These are phyloP conservation scores for Netelia inedita DNA, from an alignment of 2,888 invertebrate species.

Conservation along the genomic window DNA sequence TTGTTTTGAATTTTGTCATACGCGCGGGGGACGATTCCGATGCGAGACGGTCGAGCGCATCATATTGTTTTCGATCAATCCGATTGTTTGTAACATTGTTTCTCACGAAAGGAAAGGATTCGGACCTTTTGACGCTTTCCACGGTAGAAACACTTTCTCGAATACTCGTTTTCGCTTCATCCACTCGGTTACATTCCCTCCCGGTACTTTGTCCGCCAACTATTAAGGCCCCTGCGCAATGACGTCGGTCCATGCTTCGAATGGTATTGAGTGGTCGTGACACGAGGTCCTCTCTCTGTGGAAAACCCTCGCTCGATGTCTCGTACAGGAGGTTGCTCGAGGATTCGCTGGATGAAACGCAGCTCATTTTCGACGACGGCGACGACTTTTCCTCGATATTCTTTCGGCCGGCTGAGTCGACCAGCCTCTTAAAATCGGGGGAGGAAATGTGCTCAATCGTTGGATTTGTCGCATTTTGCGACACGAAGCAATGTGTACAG, in stretches of 20 bases:
- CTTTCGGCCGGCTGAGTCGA: slow-evolving; percentile 39
- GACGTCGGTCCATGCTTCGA: neutral
- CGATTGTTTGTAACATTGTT: slow-evolving; percentile 6
- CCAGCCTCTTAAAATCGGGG: slow-evolving; percentile 5
- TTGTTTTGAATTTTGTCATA: slow-evolving; percentile 71
- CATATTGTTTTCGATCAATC: neutral
- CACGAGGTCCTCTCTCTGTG: slow-evolving; percentile 32
- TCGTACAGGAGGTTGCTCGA: slow-evolving; percentile 73
- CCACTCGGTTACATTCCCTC: neutral
- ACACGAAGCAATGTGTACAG: slow-evolving; percentile 35
- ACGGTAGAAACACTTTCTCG: neutral
- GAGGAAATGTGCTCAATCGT: slow-evolving; percentile 36
- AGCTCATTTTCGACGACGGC: slow-evolving; percentile 44
- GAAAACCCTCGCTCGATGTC: slow-evolving; percentile 76
- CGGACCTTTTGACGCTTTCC: slow-evolving; percentile 54
- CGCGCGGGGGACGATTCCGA: slow-evolving; percentile 72
- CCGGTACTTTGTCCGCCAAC: neutral
- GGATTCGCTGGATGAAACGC: slow-evolving; percentile 54
- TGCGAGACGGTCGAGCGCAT: slow-evolving; percentile 37
- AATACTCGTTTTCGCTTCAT: neutral
- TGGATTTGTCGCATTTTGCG: slow-evolving; percentile 21
- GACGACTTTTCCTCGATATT: slow-evolving; percentile 19
- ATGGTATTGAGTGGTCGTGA: slow-evolving; percentile 21
- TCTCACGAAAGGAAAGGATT: slow-evolving; percentile 71
- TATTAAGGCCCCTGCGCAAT: neutral